Base-by-base conservation (phyloP, 2,888 invertebrate species). In the Abrostola triplasia region DNA sequence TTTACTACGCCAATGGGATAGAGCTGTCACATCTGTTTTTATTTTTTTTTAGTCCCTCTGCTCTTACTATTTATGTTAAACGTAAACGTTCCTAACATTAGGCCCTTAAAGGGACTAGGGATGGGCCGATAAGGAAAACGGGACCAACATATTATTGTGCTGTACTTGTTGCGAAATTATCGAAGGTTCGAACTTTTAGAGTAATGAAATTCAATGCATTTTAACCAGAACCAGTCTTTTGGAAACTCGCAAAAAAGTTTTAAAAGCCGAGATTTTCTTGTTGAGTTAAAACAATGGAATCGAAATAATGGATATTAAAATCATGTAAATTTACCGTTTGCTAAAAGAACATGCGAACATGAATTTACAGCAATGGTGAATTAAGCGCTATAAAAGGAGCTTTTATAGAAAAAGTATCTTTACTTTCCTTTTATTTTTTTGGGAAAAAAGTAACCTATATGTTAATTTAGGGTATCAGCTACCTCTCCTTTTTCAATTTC, bases 11-110 rank as follows among this genome's bases (percentile, higher is more conserved):
- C 67, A 51, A 55, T 59, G 60, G 41, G 0, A 7, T 42, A 36
- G 42, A 41, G 41, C 36, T 51, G 74, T 64, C 72, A 71, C 72
- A 74, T 77, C 76, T 79, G 77, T 73, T 76, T 70, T 73, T 76
- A 76, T 73, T 67, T 24, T 24, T n/a, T 73, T 76, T 66, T 53
- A 70, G 67, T 71, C 58, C 65, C 64, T 55, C 59, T 64, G 64
- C 56, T 65, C 71, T 74, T 76, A 62, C 76, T 74, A 74, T 79
- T 79, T 79, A 79, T 78, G 77, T 69, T 65, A 66, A 79, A 74
- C 71, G 65, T 78, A 78, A 78, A 74, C 74, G 77, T 70, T 74
- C 41, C 53, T 67, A 61, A 71, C 79, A 78, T 78, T 78, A 78
- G 73, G 63, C 58, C 63, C 67, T 73, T 64, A 67, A 64, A 76